A percentile compares a stretch with the other conserved stretches of the same genome.
Conservation (phyloP, 30 jellyfish, hydroid and myxozoan genomes). For the Rhopilema esculentum region DNA sequence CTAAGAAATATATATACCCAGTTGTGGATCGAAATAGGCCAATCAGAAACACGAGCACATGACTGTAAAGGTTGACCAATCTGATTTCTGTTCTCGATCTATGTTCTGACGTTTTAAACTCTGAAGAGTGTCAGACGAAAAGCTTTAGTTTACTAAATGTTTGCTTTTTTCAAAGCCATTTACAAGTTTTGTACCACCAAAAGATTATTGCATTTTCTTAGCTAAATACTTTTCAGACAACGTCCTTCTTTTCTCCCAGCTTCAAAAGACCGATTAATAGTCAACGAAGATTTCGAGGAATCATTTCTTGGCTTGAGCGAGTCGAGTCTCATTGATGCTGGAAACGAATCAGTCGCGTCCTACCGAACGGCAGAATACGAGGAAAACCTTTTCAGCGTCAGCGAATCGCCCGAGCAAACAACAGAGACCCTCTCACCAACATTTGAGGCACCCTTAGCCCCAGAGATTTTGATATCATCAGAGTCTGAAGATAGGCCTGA, state of each 20-base stretch:
- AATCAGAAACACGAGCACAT: too few species aligned
- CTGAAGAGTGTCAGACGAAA: too few species aligned
- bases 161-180: too few species aligned
- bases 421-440: slow-evolving; percentile 33
- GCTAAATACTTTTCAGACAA: too few species aligned
- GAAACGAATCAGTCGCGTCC: slow-evolving; percentile 37
- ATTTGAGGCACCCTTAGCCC: slow-evolving; percentile 42
- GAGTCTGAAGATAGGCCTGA: slow-evolving; percentile 30
- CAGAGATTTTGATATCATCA: slow-evolving; percentile 40
- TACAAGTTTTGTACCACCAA: too few species aligned
- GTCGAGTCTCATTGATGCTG: slow-evolving; percentile 41
- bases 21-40: too few species aligned
- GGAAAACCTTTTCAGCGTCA: neutral
- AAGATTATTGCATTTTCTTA: too few species aligned
- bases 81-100: too few species aligned
- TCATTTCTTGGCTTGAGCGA: slow-evolving; percentile 91
- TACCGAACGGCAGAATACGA: slow-evolving; percentile 28
- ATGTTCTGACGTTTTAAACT: too few species aligned
- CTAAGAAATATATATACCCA: too few species aligned
- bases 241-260: slow-evolving; percentile 40
- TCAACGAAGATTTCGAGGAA: slow-evolving; percentile 93
- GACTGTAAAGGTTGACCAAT: too few species aligned
- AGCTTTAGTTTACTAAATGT: too few species aligned
- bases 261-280: slow-evolving; percentile 47
- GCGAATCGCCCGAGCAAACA: slow-evolving; percentile 24